Evolutionary conservation across 2,888 invertebrate species (phyloP).

Genomic region (Volucella inflata): DNA sequence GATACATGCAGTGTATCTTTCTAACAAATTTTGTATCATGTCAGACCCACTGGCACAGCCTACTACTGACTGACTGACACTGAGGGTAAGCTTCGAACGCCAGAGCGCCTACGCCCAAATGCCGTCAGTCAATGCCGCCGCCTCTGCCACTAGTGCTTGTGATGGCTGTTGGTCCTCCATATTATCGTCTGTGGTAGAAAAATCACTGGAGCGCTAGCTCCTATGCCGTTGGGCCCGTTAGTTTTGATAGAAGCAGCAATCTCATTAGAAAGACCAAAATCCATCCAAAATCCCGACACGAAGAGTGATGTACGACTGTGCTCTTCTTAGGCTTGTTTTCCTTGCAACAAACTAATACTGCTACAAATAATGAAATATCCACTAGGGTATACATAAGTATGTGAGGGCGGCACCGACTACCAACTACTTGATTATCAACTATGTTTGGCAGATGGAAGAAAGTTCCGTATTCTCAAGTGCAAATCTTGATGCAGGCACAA

Average conservation of each 20-base stretch:
- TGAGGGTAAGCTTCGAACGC: constrained; percentile 18
- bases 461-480: constrained; percentile 20
- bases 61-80: constrained; percentile 15
- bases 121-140: constrained; percentile 5
- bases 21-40: constrained; percentile 30
- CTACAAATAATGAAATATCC: neutral
- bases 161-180: neutral
- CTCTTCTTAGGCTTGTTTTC: constrained; percentile 20
- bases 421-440: constrained; percentile 36
- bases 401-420: constrained; percentile 10
- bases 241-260: constrained; percentile 73
- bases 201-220: constrained; percentile 46
- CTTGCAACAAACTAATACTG: constrained; percentile 20
- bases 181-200: constrained; percentile 5
- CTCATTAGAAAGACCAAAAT: constrained; percentile 65
- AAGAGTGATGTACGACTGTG: constrained; percentile 34
- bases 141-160: neutral
- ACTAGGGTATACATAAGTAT: constrained; percentile 2
- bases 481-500: constrained; percentile 8
- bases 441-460: constrained; percentile 48
- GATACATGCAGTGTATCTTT: constrained; percentile 5
- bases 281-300: constrained; percentile 44
- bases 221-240: constrained; percentile 66
- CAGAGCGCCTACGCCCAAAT: constrained; percentile 6
- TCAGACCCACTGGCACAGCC: neutral